Evolutionary conservation across 2,797 vertebrate species (phyloP).

Genomic region (Lacerta bilineata): DNA sequence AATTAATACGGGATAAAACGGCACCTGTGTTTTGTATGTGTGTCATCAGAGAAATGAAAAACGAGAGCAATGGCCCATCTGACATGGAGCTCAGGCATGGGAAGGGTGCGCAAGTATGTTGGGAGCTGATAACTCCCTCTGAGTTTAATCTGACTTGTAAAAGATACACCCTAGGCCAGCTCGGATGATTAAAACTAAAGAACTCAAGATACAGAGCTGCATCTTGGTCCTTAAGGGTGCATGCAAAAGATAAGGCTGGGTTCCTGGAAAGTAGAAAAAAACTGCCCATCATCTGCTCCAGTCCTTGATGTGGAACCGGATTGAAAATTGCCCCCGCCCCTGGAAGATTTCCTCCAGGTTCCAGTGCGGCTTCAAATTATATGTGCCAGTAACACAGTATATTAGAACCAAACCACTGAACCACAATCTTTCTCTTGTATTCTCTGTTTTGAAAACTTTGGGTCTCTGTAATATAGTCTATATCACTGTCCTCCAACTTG

Average conservation of each 20-base stretch:
- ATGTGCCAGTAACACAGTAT: not conserved
- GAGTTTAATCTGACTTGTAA: constrained; percentile 13
- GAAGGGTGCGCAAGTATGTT: constrained; percentile 1
- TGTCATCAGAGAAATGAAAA: not conserved
- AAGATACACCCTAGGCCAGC: constrained; percentile 3
- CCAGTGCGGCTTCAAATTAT: constrained; percentile 10
- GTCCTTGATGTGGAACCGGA: constrained; percentile 26
- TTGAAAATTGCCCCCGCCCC: not conserved
- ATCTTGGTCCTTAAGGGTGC: constrained; percentile 7
- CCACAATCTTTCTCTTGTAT: not conserved
- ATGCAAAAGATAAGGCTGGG: not conserved
- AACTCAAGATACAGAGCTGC: not conserved
- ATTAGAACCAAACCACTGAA: not conserved
- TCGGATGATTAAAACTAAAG: constrained; percentile 5
- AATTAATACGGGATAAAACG: not conserved
- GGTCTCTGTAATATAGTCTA: not conserved
- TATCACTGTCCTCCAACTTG: too few species aligned
- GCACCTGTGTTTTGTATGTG: not conserved
- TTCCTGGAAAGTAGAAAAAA: not conserved
- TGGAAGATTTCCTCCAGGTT: not conserved
- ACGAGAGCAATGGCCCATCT: not conserved
- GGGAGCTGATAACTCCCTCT: constrained; percentile 13
- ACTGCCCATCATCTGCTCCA: not conserved
- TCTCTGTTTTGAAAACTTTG: not conserved
- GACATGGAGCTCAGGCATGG: not conserved